Evolutionary conservation across 2,888 invertebrate genomes (phyloP), one percentile per base, ranked within the genome.

Genomic region (Rhogogaster chlorosoma): DNA sequence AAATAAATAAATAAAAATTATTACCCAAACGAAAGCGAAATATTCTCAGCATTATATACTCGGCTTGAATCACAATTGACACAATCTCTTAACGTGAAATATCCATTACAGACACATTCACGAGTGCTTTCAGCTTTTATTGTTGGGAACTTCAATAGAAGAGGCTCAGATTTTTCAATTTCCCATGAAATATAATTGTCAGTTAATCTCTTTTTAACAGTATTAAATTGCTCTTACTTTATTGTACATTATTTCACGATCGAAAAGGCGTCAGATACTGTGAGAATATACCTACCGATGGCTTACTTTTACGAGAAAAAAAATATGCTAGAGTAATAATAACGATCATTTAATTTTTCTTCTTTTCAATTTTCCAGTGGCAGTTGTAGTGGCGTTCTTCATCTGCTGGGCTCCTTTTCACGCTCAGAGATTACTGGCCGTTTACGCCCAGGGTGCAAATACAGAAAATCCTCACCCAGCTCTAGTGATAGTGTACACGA

Each of bases 331-430:
- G 12, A n/a, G 2, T 3, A 26, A 1, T 2, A 26, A 64, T 64
- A 22, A 64, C 26, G 1, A 29, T 64, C 26, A 9, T 22, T 57
- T 9, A 57, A 22, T 61, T 61, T 61, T 61, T 61, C 32, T n/a
- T 67, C 6, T 0, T 61, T 26, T 36, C 36, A 36, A 36, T 12
- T 12, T 26, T 77, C 3, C 96, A 95, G 98, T 98, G 93, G 98
- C 98, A 86, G 96, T 98, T 87, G 98, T 98, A 88, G 96, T 97
- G 91, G 97, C 98, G 9, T 95, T 93, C 93, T 97, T 97, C 93
- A 95, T 97, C 86, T 98, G 98, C 93, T 97, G 97, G 97, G 97
- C 97, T 6, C 99, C 99, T 0, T 99, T 98, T 93, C 98, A 99
- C 94, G 97, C 98, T 15, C 99, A 99, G 93, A 94, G 99, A 83